Evolutionary conservation across 1,140 invertebrate genomes (phyloP).

Genomic region (Drepana arcuata): DNA sequence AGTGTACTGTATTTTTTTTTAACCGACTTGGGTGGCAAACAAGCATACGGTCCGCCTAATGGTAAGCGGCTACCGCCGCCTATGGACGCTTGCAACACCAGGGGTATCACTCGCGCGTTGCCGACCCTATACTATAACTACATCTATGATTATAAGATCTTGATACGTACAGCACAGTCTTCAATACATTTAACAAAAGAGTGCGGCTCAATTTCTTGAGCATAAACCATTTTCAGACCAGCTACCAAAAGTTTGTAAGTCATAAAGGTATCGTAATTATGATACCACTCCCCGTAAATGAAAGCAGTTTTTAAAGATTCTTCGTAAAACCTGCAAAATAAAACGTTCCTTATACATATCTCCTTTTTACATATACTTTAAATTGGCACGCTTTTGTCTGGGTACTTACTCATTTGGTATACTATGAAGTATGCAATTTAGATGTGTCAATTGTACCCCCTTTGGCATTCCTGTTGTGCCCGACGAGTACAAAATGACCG

Average conservation of each 20-base stretch:
- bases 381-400: background rate
- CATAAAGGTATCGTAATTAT: constrained; percentile 41
- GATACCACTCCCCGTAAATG: constrained; percentile 23
- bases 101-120: too few species aligned
- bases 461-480: constrained; percentile 86
- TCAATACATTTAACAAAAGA: constrained; percentile 21
- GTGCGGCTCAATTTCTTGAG: constrained; percentile 17
- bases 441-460: constrained; percentile 80
- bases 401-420: constrained; percentile 37
- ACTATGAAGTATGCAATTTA: constrained; percentile 73
- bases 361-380: background rate
- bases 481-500: constrained; percentile 68
- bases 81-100: too few species aligned
- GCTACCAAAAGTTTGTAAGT: constrained; percentile 31
- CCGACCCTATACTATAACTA: too few species aligned
- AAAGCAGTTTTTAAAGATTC: constrained; percentile 16
- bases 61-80: too few species aligned
- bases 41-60: too few species aligned
- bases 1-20: too few species aligned
- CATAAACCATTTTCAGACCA: constrained; percentile 33
- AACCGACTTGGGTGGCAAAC: too few species aligned
- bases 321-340: constrained; percentile 18
- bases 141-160: too few species aligned
- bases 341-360: background rate
- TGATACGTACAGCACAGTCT: constrained; percentile 28